Evolutionary conservation across 2,113 vertebrate species (phyloP).

Genomic region (Zapornia atra): DNA sequence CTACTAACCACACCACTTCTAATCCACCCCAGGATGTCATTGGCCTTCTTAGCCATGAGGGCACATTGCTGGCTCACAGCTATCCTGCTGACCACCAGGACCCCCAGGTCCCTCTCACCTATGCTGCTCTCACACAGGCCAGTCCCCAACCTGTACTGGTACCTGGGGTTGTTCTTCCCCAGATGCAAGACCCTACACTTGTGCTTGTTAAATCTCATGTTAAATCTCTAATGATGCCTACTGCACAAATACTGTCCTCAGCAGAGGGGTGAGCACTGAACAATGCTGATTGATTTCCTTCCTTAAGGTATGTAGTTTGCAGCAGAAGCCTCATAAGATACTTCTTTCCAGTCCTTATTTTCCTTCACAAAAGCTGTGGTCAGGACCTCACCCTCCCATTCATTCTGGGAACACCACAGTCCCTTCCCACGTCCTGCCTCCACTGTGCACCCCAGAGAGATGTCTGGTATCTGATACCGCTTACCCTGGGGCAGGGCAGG

Average conservation of each 20-base stretch:
- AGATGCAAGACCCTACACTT: no score
- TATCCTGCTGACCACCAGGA: no score
- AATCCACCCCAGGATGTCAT: no score
- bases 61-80: no score
- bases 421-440: neutral
- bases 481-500: neutral
- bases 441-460: neutral
- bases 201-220: no score
- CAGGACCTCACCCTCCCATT: neutral
- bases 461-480: neutral
- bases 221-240: neutral
- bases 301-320: neutral
- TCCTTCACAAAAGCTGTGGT: neutral
- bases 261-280: neutral
- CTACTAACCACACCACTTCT: no score
- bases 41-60: no score
- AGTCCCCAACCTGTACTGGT: no score
- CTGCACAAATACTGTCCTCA: neutral
- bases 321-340: neutral
- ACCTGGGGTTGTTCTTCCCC: no score
- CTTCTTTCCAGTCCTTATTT: neutral
- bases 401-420: rapidly evolving
- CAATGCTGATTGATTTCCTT: neutral
- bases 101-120: no score
- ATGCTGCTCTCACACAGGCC: no score